Base-by-base conservation (phyloP, 2,888 invertebrate genomes). In the Agonum fuliginosum region DNA sequence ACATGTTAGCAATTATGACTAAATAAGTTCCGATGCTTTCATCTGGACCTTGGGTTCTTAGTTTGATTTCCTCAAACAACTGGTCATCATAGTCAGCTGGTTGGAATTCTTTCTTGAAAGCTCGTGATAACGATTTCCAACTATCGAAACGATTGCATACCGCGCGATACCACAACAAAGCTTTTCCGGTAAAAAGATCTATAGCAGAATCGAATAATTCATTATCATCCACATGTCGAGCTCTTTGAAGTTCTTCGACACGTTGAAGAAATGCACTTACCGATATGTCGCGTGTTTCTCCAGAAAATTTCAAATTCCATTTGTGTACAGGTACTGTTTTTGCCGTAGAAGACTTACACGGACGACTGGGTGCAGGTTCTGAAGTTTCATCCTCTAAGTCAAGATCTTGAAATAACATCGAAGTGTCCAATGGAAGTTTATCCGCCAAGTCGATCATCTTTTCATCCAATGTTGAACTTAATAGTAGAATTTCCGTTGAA, bases 241-340 rank as follows among this genome's bases (percentile, higher is more conserved):
- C 48, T 14, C 48, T n/a, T 51, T 48, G 43, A 14, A 73, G 54
- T 46, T 79, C 77, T 37, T 78, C 78, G 3, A 78, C 73, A 8
- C 79, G 37, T 48, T 79, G 67, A 3, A 79, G 14, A 54, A 79
- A 79, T 8, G 78, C 72, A 41, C 73, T 69, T 0, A 79, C 79
- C 2, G 67, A 46, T 22, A 77, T 30, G 5, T 46, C 46, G 5
- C 14, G 41, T n/a, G 46, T 30, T 22, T 72, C 78, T 2, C 79
- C 78, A n/a, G 71, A 73, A 46, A 79, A 79, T 2, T 54, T 46
- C 5, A 79, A 51, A 34, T 72, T 72, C 72, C 72, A 54, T 54
- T 72, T 72, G n/a, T 30, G 19, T 6, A 54, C 34, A 6, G 54
- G 72, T 1, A 72, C 48, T 6, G 54, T 2, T 30, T 72, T 72